Evolutionary conservation across 2,113 vertebrate genomes (phyloP).

Genomic region (Megaceryle torquata): DNA sequence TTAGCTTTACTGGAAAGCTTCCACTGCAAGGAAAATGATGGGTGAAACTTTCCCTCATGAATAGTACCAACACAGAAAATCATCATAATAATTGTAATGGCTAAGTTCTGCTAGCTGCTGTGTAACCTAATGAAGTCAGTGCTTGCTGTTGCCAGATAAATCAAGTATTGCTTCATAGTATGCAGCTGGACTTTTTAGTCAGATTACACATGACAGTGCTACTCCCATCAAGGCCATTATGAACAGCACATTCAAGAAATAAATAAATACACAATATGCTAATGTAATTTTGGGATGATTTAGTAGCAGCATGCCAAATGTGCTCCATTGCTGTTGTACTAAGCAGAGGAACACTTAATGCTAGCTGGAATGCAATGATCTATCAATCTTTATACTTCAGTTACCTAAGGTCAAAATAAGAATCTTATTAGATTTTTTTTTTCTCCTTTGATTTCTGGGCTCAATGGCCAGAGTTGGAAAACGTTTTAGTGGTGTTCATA

Average conservation of each 20-base stretch:
- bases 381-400: neutral
- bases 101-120: neutral
- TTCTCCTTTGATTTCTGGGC: neutral
- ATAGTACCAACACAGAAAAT: neutral
- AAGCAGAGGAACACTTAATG: neutral
- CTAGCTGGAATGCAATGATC: neutral
- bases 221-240: neutral
- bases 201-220: neutral
- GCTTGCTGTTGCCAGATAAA: conserved; percentile 12
- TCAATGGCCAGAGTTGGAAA: neutral
- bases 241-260: neutral
- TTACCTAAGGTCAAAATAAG: neutral
- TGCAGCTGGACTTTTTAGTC: conserved; percentile 14
- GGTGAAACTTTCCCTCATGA: conserved; percentile 6
- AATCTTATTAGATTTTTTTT: neutral
- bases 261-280: conserved; percentile 28
- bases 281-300: conserved; percentile 41
- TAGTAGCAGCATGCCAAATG: neutral
- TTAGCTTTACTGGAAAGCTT: neutral
- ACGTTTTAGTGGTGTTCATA: neutral
- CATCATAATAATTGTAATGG: conserved; percentile 8
- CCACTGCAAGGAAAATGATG: neutral
- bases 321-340: neutral
- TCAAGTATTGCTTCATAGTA: conserved; percentile 12
- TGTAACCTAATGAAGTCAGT: conserved; percentile 22